phyloP scores from a whole-genome alignment of 64 coral and sea anemone genomes.

The Actinia tenebrosa region DNA sequence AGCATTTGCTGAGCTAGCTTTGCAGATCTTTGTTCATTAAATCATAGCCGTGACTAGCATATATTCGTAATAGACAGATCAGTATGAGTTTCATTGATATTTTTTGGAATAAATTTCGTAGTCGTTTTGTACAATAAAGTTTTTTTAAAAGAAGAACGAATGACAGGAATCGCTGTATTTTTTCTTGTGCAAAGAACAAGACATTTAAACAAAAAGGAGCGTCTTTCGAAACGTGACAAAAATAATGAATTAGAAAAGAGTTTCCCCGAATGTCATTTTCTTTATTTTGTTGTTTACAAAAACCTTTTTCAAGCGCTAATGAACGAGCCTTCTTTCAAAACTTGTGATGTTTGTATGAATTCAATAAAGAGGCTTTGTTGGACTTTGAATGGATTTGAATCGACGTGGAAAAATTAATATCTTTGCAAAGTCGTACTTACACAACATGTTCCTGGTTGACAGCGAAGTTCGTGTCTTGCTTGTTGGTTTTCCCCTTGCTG shows the following conservation, averaged over 20 bases:
- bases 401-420: not conserved
- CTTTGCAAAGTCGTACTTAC: not conserved
- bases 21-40: not conserved
- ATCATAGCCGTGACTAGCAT: not conserved
- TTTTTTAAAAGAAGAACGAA: not conserved
- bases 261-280: not conserved
- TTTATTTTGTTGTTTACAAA: not conserved
- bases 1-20: not conserved
- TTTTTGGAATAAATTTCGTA: not conserved
- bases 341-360: not conserved
- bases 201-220: not conserved
- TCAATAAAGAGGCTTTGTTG: constrained; percentile 15
- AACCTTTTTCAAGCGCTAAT: not conserved
- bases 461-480: not conserved
- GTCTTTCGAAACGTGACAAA: not conserved
- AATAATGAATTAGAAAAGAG: not conserved
- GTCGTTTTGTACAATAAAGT: not conserved
- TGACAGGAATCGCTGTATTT: not conserved
- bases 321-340: not conserved
- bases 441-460: constrained; percentile 14
- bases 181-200: not conserved
- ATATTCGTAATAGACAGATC: not conserved
- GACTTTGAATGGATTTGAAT: not conserved
- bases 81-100: not conserved
- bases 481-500: not conserved